Base-by-base conservation (phyloP, 2,113 vertebrate genomes). In the Pitta sordida region DNA sequence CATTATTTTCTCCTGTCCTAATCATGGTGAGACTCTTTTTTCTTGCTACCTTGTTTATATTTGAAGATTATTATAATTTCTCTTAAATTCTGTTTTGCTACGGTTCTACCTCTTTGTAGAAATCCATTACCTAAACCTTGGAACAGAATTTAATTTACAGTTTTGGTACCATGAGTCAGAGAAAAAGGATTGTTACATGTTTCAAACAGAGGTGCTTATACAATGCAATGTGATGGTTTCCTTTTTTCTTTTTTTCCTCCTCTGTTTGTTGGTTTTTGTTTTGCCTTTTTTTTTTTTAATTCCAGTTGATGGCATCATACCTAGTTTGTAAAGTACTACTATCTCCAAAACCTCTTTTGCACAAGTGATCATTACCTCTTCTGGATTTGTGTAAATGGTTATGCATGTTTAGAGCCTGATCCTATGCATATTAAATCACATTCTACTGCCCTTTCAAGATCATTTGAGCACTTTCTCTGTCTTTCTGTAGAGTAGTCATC, bases 181-280 rank as follows among this genome's bases (percentile, higher is more conserved):
- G 56, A 36, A 59, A 55, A 60, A 51, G 4, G 26, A 39, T 39
- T 71, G 13, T 24, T 60, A 52, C 10, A 21, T 65, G 6, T 46
- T 88, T 83, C 68, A 55, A 41, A 13, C n/a, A 41, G 6, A 91
- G 44, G 16, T 36, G 19, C 69, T 85, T 41, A 36, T 36, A 44
- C 3, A 32, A 29, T 16, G 34, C 22, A 73, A 20, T n/a, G 22
- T 13, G 32, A 46, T 49, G 22, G 43, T 67, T 52, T 20, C 3
- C 8, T 7, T 29, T 52, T 59, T 36, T 22, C 0, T 5, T 14
- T 21, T 63, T 46, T 43, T 9, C 1, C 9, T 1, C 15, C 5
- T 19, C 26, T 13, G 3, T 60, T 39, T 39, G 26, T 56, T 56
- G 55, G 30, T 20, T 55, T 55, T 55, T 56, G 53, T 12, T n/a